Evolutionary conservation across 2,797 vertebrate species (phyloP), one percentile per base, ranked within the genome.

Genomic region (Botia almorhae): DNA sequence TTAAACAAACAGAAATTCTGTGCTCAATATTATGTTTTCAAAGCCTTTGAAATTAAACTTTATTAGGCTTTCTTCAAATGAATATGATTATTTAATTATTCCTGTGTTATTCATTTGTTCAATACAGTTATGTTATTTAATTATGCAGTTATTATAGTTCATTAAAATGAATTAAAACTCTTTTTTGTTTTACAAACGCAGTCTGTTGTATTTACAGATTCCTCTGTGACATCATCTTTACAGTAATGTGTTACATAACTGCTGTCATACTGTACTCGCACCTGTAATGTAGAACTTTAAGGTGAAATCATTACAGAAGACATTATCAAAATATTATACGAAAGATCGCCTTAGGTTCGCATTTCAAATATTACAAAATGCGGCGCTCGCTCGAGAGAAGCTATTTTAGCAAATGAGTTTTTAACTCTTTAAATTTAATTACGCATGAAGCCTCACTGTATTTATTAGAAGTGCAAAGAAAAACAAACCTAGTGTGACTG

Each of bases 401-500:
- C 33, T 53, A 29, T 21, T 63, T 70, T 17, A 50, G 26, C 60
- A 29, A 16, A 76, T 36, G 19, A 17, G 29, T 43, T 64, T 69
- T 50, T 51, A 23, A 61, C 63, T 17, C 21, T 55, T 63, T 46
- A 55, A 65, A 72, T 79, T 65, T 12, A 46, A 65, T 72, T 64
- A 65, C 48, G 33, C 48, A 55, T 26, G 60, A 55, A 64, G 48
- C 46, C 60, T 43, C 17, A 19, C 39, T 43, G 36, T 71, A 55
- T 78, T 70, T 43, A 39, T 65, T 65, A 39, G 29, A 39, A 65
- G 7, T 43, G 63, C 17, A 8, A 14, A 36, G 16, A 39, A 43
- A 39, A 65, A 39, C 12, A 65, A 64, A 65, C 48, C 10, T 19
- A n/a, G 46, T 63, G 43, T 55, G 48, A 63, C 36, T 79, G 33